Evolutionary conservation across 2,113 vertebrate genomes (phyloP), one percentile per base, ranked within the genome.

Genomic region (Pituophis catenifer): DNA sequence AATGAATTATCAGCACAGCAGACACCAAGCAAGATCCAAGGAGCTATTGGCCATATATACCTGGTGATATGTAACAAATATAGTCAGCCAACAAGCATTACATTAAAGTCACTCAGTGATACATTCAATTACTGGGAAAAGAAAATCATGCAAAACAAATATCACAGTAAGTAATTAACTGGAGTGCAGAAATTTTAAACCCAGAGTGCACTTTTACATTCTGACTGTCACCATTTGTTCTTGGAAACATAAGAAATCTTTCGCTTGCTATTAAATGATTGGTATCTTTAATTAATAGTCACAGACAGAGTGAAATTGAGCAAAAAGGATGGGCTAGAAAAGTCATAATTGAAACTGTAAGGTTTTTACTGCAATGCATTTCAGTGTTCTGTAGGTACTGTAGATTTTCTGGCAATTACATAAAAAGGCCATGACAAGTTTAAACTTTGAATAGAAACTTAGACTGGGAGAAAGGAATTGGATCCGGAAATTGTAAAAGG

Each of bases 101-200:
- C 29, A 57, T 89, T 90, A 38, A 59, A 90, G 88, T 95, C 86
- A 21, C 57, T 26, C 88, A 62, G 88, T 86, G 53, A 93, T 5
- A n/a, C 88, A 90, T 91, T 95, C 94, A 96, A 86, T 96, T 96
- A 95, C 91, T 91, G 91, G 93, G 85, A 95, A 0, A 93, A 95
- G 33, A 95, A 50, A 62, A 92, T 93, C 94, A 91, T 93, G 93
- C 86, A 75, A 94, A 96, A 89, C 88, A 94, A 96, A 90, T 92
- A 96, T 57, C 88, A 92, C 85, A 91, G 86, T 75, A 91, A 94
- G 92, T 94, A 96, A 96, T 93, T 96, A 96, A 96, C 90, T 95
- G 90, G 89, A 89, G 85, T 53, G 33, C 75, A 96, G 89, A 95
- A 19, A 92, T 90, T 96, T 95, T 93, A 93, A 95, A 94, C 92